phyloP scores from a whole-genome alignment of 2,888 invertebrate species.

The Zygothrica quintamaculata region DNA sequence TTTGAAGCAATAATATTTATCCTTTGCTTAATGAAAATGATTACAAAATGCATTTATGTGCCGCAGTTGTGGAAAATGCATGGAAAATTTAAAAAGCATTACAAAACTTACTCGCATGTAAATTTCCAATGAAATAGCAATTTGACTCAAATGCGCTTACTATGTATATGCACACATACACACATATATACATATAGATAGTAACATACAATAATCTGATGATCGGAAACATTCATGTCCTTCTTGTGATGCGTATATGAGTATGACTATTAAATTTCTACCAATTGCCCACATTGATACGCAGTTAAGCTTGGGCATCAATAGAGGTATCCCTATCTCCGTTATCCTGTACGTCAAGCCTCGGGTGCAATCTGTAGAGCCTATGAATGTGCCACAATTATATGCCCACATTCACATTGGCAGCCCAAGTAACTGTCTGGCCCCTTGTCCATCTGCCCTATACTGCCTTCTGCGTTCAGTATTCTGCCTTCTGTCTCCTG shows the following conservation, averaged over 20 bases:
- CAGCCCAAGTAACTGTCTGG: slow-evolving; percentile 20
- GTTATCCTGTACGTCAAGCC: neutral
- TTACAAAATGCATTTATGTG: slow-evolving; percentile 1
- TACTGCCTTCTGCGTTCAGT: too few species aligned
- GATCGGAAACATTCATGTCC: slow-evolving; percentile 39
- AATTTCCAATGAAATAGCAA: slow-evolving; percentile 43
- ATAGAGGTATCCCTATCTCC: slow-evolving; percentile 21
- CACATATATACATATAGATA: neutral
- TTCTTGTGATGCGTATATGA: slow-evolving; percentile 37
- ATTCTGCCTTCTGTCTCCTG: neutral
- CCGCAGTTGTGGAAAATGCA: slow-evolving; percentile 18
- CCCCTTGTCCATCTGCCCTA: slow-evolving; percentile 1
- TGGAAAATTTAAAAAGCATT: slow-evolving; percentile 31
- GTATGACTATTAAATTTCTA: slow-evolving; percentile 62
- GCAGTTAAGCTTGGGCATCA: slow-evolving; percentile 49
- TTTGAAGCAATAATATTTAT: too few species aligned
- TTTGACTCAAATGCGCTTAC: slow-evolving; percentile 47
- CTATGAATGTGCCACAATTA: slow-evolving; percentile 50
- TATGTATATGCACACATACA: slow-evolving; percentile 7
- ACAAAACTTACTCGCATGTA: slow-evolving; percentile 34
- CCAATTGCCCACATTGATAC: slow-evolving; percentile 57
- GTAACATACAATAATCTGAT: slow-evolving; percentile 29
- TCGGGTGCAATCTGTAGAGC: slow-evolving; percentile 17
- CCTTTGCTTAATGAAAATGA: neutral
- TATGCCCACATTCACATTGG: slow-evolving; percentile 60